A percentile compares a stretch with the other conserved stretches of the same genome.
Conservation (phyloP, 2,888 invertebrate species). For the Acanthosepion lycidas region DNA sequence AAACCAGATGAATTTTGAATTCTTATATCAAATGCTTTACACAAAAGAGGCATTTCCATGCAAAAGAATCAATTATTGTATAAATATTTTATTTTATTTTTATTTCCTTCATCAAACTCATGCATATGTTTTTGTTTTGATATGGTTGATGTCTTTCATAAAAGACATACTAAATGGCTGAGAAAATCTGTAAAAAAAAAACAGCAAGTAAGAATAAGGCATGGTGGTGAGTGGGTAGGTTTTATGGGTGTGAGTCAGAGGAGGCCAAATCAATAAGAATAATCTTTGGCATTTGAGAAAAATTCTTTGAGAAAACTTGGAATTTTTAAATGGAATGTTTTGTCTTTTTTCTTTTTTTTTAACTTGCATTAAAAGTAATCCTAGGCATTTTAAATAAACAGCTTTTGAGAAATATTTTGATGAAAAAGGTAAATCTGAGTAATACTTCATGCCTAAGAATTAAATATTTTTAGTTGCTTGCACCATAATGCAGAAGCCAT, state of each 20-base stretch:
- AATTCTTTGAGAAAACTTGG: neutral
- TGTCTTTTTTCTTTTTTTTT: neutral
- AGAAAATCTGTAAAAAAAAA: neutral
- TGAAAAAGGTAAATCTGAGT: neutral
- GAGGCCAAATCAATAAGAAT: constrained; percentile 33
- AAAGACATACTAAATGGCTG: constrained; percentile 33
- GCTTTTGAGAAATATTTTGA: constrained; percentile 20
- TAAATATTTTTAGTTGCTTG: neutral
- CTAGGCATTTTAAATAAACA: neutral
- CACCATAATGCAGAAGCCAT: neutral
- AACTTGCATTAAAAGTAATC: constrained; percentile 16
- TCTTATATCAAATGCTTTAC: neutral
- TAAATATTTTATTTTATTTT: neutral
- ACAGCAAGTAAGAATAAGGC: neutral
- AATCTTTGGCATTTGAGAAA: constrained; percentile 22
- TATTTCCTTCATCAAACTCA: neutral
- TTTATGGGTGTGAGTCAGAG: constrained; percentile 2
- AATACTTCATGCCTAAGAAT: neutral
- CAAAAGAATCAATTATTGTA: constrained; percentile 11
- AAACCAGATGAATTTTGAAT: neutral
- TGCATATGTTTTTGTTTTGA: neutral
- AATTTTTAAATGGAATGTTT: neutral
- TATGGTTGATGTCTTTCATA: neutral
- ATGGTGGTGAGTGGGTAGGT: neutral
- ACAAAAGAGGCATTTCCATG: neutral